These are phyloP conservation scores for Anarhynchus alexandrinus DNA, from an alignment of 2,113 vertebrate genomes.

Conservation along the genomic window DNA sequence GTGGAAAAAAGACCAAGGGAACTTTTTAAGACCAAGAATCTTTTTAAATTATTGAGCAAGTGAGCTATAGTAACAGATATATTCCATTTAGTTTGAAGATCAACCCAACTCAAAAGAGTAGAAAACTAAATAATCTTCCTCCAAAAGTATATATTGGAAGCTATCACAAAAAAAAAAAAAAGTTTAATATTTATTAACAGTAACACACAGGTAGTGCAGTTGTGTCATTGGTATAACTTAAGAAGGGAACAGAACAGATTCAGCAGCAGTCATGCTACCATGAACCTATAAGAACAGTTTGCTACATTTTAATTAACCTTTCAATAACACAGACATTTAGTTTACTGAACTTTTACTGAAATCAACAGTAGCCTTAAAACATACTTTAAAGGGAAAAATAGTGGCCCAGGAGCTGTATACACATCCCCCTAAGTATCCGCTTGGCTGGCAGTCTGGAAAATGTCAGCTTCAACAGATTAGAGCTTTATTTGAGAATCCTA, in stretches of 20 bases:
- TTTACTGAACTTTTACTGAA: background rate
- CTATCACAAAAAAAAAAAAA: no score
- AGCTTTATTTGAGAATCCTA: constrained; percentile 23
- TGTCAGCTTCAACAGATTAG: constrained; percentile 19
- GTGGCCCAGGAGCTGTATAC: background rate
- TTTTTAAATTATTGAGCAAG: background rate
- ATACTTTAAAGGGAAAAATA: constrained; percentile 3
- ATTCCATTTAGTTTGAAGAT: background rate
- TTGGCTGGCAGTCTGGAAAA: constrained; percentile 49
- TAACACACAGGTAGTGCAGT: background rate
- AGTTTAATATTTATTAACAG: background rate
- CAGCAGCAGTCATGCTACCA: background rate
- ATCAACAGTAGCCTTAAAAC: background rate
- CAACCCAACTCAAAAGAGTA: background rate
- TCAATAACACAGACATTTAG: background rate
- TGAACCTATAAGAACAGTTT: background rate
- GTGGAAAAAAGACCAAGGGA: rapidly evolving
- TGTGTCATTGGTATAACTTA: background rate
- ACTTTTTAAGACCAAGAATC: no score
- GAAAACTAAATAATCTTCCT: background rate
- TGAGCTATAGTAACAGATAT: background rate
- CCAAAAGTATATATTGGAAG: background rate
- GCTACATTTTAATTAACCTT: constrained; percentile 25
- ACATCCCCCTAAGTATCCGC: background rate
- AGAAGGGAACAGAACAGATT: background rate